These are phyloP conservation scores for Zygothrica quintamaculata DNA, from an alignment of 2,888 invertebrate species.

Conservation along the genomic window DNA sequence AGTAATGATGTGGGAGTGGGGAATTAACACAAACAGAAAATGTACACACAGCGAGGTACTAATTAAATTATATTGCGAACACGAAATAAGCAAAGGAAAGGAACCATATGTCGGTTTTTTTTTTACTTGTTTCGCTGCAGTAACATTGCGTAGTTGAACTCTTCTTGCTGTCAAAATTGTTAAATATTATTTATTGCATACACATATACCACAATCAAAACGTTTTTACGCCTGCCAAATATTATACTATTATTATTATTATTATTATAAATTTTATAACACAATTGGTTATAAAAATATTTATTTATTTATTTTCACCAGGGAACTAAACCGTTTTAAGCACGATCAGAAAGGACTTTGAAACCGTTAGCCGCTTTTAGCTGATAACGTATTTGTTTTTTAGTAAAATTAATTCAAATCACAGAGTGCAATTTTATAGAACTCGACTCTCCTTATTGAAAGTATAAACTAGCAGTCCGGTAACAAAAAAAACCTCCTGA, in stretches of 20 bases:
- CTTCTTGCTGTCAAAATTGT: slow-evolving; percentile 46
- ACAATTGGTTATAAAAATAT: slow-evolving; percentile 4
- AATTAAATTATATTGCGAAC: slow-evolving; percentile 63
- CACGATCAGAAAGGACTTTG: slow-evolving; percentile 46
- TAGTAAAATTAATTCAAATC: too few species aligned
- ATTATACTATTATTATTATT: too few species aligned
- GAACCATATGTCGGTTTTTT: slow-evolving; percentile 54
- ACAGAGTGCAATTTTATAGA: too few species aligned
- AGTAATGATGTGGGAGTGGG: slow-evolving; percentile 8
- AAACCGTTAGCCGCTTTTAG: slow-evolving; percentile 2
- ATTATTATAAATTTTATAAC: too few species aligned
- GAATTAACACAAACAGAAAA: slow-evolving; percentile 23
- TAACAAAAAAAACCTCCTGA: too few species aligned
- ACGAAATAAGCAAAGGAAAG: slow-evolving; percentile 43
- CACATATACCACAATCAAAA: slow-evolving; percentile 51
- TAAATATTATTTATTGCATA: slow-evolving; percentile 44
- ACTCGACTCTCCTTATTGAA: too few species aligned
- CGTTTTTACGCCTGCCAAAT: slow-evolving; percentile 32
- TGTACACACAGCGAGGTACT: slow-evolving; percentile 47
- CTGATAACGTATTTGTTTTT: background rate
- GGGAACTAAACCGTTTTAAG: slow-evolving; percentile 24
- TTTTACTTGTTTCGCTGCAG: slow-evolving; percentile 82
- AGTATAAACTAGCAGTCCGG: too few species aligned
- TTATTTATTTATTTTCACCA: background rate
- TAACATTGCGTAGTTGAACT: slow-evolving; percentile 61